These are phyloP conservation scores for Pantherophis vulpinus DNA, from an alignment of 2,797 vertebrate genomes.

Conservation along the genomic window DNA sequence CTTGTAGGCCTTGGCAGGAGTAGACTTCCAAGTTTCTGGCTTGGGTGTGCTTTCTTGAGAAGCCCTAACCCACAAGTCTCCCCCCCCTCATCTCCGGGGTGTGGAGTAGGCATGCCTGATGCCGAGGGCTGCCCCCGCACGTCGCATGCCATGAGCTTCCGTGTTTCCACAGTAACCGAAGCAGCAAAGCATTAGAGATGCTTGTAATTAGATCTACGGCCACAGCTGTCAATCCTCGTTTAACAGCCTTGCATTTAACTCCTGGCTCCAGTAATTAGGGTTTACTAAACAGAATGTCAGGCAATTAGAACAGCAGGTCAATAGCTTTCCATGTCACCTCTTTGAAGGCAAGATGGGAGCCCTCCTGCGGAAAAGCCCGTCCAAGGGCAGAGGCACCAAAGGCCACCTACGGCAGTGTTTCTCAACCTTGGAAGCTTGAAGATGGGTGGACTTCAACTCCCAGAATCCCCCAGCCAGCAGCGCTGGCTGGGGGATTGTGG, in stretches of 20 bases:
- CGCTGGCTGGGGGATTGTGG: too few species aligned
- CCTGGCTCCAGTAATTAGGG: conserved; percentile 39
- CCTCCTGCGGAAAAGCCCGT: neutral
- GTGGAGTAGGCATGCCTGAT: neutral
- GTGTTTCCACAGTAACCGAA: conserved; percentile 28
- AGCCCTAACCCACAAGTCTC: neutral
- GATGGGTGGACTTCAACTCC: too few species aligned
- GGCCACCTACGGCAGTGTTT: neutral
- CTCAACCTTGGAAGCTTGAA: too few species aligned
- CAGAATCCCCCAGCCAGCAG: too few species aligned
- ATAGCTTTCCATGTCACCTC: conserved; percentile 25
- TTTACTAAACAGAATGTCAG: conserved; percentile 46
- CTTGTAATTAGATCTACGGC: conserved; percentile 33
- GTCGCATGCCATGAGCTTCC: neutral
- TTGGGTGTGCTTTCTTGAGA: neutral
- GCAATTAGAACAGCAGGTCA: conserved; percentile 41
- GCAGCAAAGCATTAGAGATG: conserved; percentile 17
- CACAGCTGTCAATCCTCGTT: conserved; percentile 42
- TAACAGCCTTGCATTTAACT: conserved; percentile 44
- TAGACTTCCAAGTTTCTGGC: neutral
- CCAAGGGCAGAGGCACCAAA: neutral
- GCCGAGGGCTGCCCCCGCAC: neutral
- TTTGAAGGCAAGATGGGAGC: neutral
- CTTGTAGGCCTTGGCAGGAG: neutral
- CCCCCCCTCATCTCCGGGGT: neutral